Evolutionary conservation across 1,140 invertebrate species (phyloP).

Genomic region (Caenorhabditis inopinata): DNA sequence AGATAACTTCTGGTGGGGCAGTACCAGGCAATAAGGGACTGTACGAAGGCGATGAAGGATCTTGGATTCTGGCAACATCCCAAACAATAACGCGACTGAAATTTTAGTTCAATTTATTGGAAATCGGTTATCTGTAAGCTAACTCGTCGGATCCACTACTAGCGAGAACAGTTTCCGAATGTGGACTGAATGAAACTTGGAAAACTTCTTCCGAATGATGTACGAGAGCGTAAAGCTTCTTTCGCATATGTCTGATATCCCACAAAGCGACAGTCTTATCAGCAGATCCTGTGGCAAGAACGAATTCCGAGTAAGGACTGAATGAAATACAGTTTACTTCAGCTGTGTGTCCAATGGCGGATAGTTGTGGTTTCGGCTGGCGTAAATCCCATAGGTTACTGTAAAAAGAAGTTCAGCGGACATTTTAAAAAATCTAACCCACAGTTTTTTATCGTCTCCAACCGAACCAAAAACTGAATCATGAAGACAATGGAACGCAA

Average conservation of each 20-base stretch:
- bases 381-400: conserved; percentile 98
- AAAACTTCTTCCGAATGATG: conserved; percentile 99
- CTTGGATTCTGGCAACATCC: conserved; percentile 98
- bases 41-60: conserved; percentile 74
- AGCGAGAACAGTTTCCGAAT: conserved; percentile 98
- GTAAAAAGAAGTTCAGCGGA: too few relatives aligned
- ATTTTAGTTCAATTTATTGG: not conserved
- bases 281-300: conserved; percentile 96
- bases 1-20: conserved; percentile 87
- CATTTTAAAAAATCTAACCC: too few relatives aligned
- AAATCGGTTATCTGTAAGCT: not conserved
- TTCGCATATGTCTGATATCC: conserved; percentile 93
- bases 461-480: conserved; percentile 97
- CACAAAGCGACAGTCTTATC: conserved; percentile 89
- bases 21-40: conserved; percentile 70
- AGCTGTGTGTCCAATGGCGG: conserved; percentile 95
- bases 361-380: conserved; percentile 78
- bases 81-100: conserved; percentile 88
- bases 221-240: conserved; percentile 98
- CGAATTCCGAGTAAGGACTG: conserved; percentile 99
- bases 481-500: conserved; percentile 96
- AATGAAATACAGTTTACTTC: conserved; percentile 98
- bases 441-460: conserved; percentile 94
- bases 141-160: conserved; percentile 88
- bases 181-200: conserved; percentile 95